These are phyloP conservation scores for Drosophila quinaria DNA, from an alignment of 2,888 invertebrate genomes.

Conservation along the genomic window DNA sequence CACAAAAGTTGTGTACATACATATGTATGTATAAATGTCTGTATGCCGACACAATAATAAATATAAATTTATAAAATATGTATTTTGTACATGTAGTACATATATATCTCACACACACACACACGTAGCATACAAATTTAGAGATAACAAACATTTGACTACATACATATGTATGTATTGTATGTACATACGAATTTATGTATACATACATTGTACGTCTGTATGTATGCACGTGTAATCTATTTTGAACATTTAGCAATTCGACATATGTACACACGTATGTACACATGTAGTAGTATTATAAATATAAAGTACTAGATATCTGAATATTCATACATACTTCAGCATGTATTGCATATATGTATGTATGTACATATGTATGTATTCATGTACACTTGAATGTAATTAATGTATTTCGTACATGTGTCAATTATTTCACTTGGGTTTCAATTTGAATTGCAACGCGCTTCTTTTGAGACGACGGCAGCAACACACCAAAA, in stretches of 20 bases:
- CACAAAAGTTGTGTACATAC: not conserved
- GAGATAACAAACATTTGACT: constrained; percentile 13
- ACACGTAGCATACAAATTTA: constrained; percentile 8
- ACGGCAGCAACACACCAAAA: constrained; percentile 21
- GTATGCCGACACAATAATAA: not conserved
- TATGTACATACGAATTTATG: constrained; percentile 8
- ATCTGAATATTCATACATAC: not conserved
- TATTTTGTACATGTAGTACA: not conserved
- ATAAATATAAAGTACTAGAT: constrained; percentile 17
- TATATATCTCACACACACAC: constrained; percentile 1
- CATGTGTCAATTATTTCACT: constrained; percentile 54
- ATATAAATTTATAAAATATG: not conserved
- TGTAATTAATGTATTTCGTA: constrained; percentile 21
- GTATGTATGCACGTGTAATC: constrained; percentile 35
- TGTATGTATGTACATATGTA: not conserved
- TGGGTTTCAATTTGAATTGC: constrained; percentile 24
- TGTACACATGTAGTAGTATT: constrained; percentile 9
- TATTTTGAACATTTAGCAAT: constrained; percentile 40
- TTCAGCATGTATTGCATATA: not conserved
- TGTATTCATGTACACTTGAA: not conserved
- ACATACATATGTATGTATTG: not conserved
- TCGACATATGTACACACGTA: not conserved
- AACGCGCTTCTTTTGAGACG: constrained; percentile 33
- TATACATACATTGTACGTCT: not conserved
- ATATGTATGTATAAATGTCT: too few species aligned